These are phyloP conservation scores for Rhagonycha fulva DNA, from an alignment of 2,888 invertebrate genomes.

Conservation along the genomic window DNA sequence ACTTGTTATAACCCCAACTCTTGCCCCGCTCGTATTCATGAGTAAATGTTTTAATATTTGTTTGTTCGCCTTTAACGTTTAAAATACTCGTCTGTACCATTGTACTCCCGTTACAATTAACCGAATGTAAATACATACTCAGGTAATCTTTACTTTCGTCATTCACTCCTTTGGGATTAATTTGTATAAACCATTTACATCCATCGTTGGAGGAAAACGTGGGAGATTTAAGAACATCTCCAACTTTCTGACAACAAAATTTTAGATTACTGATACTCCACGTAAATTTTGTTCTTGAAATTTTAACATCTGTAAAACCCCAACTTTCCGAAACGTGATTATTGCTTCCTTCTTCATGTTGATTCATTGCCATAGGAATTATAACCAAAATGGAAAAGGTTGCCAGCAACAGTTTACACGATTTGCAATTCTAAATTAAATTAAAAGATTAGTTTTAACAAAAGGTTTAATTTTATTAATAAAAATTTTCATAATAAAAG, in stretches of 20 bases:
- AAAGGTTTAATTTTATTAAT: no score
- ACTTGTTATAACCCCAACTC: neutral
- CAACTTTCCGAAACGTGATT: neutral
- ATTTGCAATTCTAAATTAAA: neutral
- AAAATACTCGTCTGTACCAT: neutral
- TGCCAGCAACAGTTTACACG: neutral
- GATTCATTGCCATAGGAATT: neutral
- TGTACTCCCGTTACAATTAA: neutral
- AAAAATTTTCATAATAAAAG: neutral
- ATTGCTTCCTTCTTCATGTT: neutral
- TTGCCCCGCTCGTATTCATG: neutral
- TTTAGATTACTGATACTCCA: no score
- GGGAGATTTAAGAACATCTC: neutral
- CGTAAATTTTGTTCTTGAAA: no score
- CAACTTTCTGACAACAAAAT: neutral
- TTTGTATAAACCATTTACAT: neutral
- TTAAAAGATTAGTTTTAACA: neutral
- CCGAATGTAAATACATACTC: neutral
- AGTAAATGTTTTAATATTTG: accelerated
- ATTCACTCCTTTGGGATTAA: neutral
- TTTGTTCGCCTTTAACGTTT: neutral
- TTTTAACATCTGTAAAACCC: no score
- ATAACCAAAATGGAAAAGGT: neutral
- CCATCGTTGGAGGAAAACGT: neutral
- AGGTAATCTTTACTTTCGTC: neutral